Conservation (phyloP, 2,797 vertebrate genomes). For the Ara ararauna region DNA sequence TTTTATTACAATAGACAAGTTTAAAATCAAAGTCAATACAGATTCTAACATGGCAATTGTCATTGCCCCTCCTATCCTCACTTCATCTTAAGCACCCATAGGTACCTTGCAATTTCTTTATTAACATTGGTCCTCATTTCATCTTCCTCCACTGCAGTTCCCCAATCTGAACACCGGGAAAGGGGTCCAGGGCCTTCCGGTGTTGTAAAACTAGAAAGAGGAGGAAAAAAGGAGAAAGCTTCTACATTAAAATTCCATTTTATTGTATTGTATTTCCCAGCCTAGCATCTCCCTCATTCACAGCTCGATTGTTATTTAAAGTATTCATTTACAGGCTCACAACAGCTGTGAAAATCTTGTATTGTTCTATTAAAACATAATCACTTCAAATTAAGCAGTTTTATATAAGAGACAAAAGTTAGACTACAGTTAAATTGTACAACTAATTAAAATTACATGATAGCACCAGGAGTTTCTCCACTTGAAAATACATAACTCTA, state of each 20-base stretch:
- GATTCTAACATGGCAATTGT: not conserved
- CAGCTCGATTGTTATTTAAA: not conserved
- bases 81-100: not conserved
- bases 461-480: not conserved
- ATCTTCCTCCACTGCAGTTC: slow-evolving; percentile 85
- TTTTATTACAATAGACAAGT: not conserved
- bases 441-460: not conserved
- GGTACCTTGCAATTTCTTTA: slow-evolving; percentile 84
- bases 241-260: not conserved
- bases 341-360: not conserved
- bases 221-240: not conserved
- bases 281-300: not conserved
- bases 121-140: slow-evolving; percentile 83
- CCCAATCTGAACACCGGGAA: slow-evolving; percentile 84
- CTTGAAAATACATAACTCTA: not conserved
- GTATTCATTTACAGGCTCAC: not conserved
- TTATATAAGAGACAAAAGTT: not conserved
- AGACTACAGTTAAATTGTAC: not conserved
- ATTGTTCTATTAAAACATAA: not conserved
- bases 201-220: slow-evolving; percentile 84
- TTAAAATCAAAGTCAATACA: not conserved
- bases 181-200: slow-evolving; percentile 83
- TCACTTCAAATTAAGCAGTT: not conserved
- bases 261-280: not conserved
- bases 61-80: not conserved